Evolutionary conservation across 2,888 invertebrate species (phyloP).

Genomic region (Bombyx huttoni): DNA sequence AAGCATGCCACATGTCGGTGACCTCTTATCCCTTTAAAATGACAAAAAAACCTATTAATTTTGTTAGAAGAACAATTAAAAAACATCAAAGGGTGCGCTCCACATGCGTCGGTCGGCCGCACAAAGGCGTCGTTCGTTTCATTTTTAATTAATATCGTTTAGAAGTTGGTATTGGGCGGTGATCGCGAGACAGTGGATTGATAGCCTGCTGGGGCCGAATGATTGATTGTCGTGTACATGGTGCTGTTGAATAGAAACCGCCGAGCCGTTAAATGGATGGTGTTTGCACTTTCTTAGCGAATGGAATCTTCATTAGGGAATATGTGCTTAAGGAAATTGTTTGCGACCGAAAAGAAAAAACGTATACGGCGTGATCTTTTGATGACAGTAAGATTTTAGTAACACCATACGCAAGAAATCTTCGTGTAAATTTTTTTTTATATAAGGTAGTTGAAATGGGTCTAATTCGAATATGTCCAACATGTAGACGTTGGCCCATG

Average conservation of each 20-base stretch:
- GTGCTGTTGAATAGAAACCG: neutral
- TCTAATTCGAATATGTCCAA: no score
- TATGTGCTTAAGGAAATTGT: neutral
- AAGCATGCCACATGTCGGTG: neutral
- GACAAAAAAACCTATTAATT: neutral
- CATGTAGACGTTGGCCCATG: no score
- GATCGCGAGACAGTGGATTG: slow-evolving; percentile 10
- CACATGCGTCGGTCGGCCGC: neutral
- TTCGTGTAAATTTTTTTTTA: no score
- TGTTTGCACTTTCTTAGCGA: neutral
- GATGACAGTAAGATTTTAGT: no score
- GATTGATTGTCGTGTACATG: slow-evolving; percentile 1
- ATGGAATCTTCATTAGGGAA: neutral
- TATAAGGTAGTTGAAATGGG: no score
- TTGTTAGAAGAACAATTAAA: neutral
- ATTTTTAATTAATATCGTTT: slow-evolving; percentile 13
- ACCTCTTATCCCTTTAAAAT: neutral
- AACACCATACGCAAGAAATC: no score
- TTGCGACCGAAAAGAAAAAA: no score
- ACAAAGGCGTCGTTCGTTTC: slow-evolving; percentile 13
- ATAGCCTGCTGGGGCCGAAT: neutral
- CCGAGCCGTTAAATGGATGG: neutral
- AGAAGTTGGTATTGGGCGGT: neutral
- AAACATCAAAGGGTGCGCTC: neutral
- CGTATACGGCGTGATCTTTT: no score